Conservation (phyloP, 2,113 vertebrate species). For the Aptenodytes forsteri region DNA sequence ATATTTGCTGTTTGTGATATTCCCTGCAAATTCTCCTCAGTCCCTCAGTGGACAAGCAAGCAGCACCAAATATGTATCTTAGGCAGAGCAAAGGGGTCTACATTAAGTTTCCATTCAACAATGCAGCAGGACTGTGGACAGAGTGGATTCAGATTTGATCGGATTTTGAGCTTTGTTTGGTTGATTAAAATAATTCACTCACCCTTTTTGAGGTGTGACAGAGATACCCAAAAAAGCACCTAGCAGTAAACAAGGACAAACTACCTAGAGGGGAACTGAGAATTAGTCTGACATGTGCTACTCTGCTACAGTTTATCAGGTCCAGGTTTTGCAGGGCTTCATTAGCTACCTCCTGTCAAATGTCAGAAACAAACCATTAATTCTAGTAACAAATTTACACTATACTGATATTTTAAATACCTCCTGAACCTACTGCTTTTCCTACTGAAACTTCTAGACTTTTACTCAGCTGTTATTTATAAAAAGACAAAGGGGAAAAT, state of each 20-base stretch:
- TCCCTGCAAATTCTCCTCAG: not conserved
- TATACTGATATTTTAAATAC: not conserved
- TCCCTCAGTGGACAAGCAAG: not conserved
- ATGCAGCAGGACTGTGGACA: not conserved
- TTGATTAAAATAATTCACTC: not conserved
- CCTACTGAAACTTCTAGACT: not conserved
- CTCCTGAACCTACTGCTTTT: not conserved
- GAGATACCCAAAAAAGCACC: not conserved
- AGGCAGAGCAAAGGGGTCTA: not conserved
- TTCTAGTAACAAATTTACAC: not conserved
- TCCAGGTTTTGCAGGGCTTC: not conserved
- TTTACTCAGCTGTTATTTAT: not conserved
- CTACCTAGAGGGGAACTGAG: not conserved
- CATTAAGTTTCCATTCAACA: not conserved
- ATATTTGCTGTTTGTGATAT: not conserved
- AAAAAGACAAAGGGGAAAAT: not conserved
- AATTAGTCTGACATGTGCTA: not conserved
- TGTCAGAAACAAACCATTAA: not conserved
- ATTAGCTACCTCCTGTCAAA: not conserved
- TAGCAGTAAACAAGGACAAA: not conserved
- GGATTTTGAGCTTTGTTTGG: not conserved
- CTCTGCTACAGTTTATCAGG: not conserved
- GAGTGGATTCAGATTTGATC: not conserved
- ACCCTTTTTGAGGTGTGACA: not conserved
- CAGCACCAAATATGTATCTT: accelerated